phyloP scores from a whole-genome alignment of 2,113 vertebrate genomes.

The Aspiorhynchus laticeps region DNA sequence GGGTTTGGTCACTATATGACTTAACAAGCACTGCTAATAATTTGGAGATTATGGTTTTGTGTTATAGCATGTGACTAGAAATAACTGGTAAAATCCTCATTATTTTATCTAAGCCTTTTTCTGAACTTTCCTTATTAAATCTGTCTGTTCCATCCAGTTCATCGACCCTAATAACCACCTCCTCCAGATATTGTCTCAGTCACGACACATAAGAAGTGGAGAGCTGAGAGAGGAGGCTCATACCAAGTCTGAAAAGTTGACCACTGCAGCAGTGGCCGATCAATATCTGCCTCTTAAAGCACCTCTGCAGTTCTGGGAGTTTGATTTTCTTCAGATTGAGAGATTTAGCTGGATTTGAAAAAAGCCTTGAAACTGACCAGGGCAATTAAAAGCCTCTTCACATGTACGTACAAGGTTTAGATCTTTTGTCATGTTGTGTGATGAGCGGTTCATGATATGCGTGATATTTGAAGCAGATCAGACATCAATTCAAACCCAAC shows the following conservation, averaged over 20 bases:
- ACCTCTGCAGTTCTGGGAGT: neutral
- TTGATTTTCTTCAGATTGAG: slow-evolving; percentile 27
- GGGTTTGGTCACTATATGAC: neutral
- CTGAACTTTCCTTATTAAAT: slow-evolving; percentile 14
- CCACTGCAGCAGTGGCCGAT: neutral
- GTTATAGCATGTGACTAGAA: neutral
- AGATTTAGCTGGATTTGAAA: slow-evolving; percentile 20
- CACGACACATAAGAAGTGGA: neutral
- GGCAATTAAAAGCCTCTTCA: neutral
- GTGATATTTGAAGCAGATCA: neutral
- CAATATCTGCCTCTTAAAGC: slow-evolving; percentile 22
- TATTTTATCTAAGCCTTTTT: neutral
- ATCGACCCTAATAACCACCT: neutral
- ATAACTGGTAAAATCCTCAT: neutral
- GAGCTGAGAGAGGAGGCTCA: neutral
- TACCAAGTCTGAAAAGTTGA: slow-evolving; percentile 1
- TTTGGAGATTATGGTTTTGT: neutral
- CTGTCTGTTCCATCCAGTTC: neutral
- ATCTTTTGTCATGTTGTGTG: neutral
- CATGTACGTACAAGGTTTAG: neutral
- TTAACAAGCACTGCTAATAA: neutral
- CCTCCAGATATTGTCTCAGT: slow-evolving; percentile 10
- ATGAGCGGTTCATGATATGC: neutral
- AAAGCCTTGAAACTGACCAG: slow-evolving; percentile 16
- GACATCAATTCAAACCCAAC: neutral